Evolutionary conservation across 2,888 invertebrate genomes (phyloP), one percentile per base, ranked within the genome.

Genomic region (Lapara coniferarum): DNA sequence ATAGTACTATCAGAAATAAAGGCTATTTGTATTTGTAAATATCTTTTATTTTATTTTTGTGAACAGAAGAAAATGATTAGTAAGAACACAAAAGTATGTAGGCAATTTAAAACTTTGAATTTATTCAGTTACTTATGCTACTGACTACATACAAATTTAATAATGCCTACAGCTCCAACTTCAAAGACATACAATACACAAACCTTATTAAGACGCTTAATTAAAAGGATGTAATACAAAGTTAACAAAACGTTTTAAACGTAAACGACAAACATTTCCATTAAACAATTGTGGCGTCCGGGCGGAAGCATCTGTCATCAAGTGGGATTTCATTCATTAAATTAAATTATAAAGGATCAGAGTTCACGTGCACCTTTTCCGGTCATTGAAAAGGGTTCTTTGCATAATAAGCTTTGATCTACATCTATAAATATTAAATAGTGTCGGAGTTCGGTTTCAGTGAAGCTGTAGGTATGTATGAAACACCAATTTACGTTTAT

Each of bases 231-330:
- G 44, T 59, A 52, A 49, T 52, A 14, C n/a, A 53, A 58, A 57
- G 30, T 25, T 16, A n/a, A 52, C 52, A 74, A 77, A 77, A 76
- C 69, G 69, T 70, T 72, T 72, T 71, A 56, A 66, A 74, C 74
- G 71, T 75, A 77, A 78, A 75, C 75, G 76, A 75, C 77, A 75
- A 70, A 73, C 73, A 73, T 76, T 77, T 75, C 70, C 73, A 80
- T 78, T 83, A 82, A 82, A 83, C 82, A 84, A 83, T 81, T 82
- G 78, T 80, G 76, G 73, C 72, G 77, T 75, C 75, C 75, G 72
- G 75, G 78, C 88, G 90, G 90, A 90, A 87, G 79, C 82, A 77
- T 83, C 78, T 81, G 82, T 84, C 86, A 84, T 83, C 82, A 83
- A 85, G 78, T 82, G 84, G 85, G 82, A 86, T 84, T 87, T 80